Evolutionary conservation across 2,888 invertebrate species (phyloP), one percentile per base, ranked within the genome.

Genomic region (Acrocyrtus sp.): DNA sequence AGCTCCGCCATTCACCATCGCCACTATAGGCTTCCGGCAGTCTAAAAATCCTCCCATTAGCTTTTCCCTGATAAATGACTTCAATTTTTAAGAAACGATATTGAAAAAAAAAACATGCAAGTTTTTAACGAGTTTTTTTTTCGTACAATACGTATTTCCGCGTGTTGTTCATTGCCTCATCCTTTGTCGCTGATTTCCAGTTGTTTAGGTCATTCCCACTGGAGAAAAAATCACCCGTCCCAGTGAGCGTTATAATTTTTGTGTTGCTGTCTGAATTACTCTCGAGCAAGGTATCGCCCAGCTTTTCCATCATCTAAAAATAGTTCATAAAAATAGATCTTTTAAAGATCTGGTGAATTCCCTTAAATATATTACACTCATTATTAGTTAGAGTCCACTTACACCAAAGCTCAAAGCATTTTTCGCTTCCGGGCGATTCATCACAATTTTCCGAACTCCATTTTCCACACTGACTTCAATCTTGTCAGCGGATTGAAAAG

Each of bases 131-230:
- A n/a, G n/a, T n/a, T n/a, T n/a, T n/a, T n/a, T n/a, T n/a, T n/a
- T 19, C 68, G 22, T 60, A 68, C 68, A 51, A 17, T n/a, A 68
- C 68, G 50, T 68, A 53, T 69, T 54, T 60, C n/a, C 68, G 15
- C 15, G 45, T 43, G 10, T 54, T 54, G 12, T 43, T 61, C 26
- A 54, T 50, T 3, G 47, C 27, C 34, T 69, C 68, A 0, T 29
- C 22, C 6, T 24, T 21, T 2, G 50, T 54, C 6, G 24, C 68
- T 45, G 22, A 22, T 10, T 39, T 51, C 68, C 68, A 69, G n/a
- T 69, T 69, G 15, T 39, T 54, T 19, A 69, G 24, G 27, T 69
- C 68, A 26, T 58, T 69, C 17, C 68, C 68, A 54, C 61, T 69
- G 6, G 47, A 34, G 21, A 69, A 69, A n/a, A 47, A 69, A 19